Conservation (phyloP, 1,140 invertebrate species). For the Mactra quadrangularis region DNA sequence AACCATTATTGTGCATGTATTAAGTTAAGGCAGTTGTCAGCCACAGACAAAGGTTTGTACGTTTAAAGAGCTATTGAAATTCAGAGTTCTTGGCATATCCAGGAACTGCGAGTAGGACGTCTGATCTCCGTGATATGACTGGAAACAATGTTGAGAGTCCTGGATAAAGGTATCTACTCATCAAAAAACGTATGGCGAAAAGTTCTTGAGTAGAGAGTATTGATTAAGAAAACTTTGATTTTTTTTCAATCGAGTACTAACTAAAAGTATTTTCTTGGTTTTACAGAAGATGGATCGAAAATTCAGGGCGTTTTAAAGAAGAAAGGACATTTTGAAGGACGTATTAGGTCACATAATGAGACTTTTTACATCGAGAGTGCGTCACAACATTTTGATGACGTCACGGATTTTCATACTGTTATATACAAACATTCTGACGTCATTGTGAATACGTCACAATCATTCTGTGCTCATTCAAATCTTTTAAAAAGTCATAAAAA, state of each 20-base stretch:
- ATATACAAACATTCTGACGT: constrained; percentile 93
- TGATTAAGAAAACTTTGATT: no score
- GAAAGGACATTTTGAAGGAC: constrained; percentile 95
- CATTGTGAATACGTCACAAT: constrained; percentile 16
- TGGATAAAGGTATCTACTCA: not conserved
- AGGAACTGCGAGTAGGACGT: no score
- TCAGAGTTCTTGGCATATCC: no score
- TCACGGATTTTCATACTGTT: constrained; percentile 89
- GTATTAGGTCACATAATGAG: constrained; percentile 91
- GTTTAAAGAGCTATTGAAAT: no score
- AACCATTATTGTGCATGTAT: no score
- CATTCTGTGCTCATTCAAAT: constrained; percentile 15
- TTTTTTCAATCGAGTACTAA: no score
- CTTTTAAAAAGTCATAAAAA: constrained; percentile 8
- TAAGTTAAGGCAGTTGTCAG: no score
- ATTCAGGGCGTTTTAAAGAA: constrained; percentile 93
- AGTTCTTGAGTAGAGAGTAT: not conserved
- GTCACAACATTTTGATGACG: constrained; percentile 86
- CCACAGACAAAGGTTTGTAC: no score
- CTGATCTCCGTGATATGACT: no score
- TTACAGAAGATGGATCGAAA: constrained; percentile 91
- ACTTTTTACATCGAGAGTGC: constrained; percentile 94
- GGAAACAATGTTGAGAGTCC: no score
- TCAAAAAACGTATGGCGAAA: not conserved
- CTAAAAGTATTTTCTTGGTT: constrained; percentile 72